Evolutionary conservation across 1,140 invertebrate genomes (phyloP), one percentile per base, ranked within the genome.

Genomic region (Drosophila cardini): DNA sequence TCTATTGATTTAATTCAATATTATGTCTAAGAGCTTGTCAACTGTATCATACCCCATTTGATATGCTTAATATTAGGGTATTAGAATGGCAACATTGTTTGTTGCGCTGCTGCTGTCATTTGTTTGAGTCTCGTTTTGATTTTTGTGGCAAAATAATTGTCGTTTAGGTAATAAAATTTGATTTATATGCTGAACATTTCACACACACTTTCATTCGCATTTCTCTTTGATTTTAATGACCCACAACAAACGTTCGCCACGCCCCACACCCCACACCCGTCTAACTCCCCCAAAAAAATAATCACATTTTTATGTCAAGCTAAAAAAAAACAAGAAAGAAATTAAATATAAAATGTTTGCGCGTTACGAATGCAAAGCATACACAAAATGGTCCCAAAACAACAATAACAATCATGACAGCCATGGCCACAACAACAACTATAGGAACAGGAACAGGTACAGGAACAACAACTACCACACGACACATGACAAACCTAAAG

Each of bases 91-190:
- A 63, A 48, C 46, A 34, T 40, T 69, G 38, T 74, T 57, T 57
- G 52, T 11, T 69, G 45, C 30, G 60, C 72, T 32, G 43, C 18
- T 61, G 34, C 40, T 61, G 58, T 60, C 48, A 65, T 74, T 86
- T 64, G 43, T 67, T 69, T 42, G 67, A 30, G 43, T 43, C 64
- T 57, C 58, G 70, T 75, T 85, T 75, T 85, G 73, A 85, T 78
- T 85, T 84, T 48, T 70, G 78, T 46, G 71, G 68, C 76, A 73
- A 68, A 78, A 76, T 76, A 86, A 87, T 86, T 86, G 78, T 79
- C 83, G 84, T 78, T 83, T 87, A 79, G 83, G 83, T 72, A 83
- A 86, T 86, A 86, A 86, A 86, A 87, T 67, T 62, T 87, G 82
- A 86, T 86, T 86, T 86, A 87, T 82, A 63, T 42, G 45, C 46